phyloP scores from a whole-genome alignment of 2,797 vertebrate genomes.

The Tapirus indicus region DNA sequence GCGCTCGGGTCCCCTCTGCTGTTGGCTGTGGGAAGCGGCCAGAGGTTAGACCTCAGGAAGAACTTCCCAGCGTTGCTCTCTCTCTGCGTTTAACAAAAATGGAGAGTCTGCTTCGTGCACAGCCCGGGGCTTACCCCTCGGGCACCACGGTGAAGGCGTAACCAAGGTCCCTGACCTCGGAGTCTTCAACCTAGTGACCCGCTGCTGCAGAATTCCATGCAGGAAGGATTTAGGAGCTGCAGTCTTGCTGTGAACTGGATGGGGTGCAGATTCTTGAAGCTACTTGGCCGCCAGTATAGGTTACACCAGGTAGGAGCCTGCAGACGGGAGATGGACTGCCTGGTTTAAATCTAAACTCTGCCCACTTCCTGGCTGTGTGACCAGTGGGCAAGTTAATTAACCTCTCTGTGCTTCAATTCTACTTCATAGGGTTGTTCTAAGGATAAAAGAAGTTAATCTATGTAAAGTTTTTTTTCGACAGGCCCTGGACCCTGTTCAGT shows the following conservation, averaged over 20 bases:
- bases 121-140: background rate
- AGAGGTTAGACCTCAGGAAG: background rate
- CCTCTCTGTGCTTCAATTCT: background rate
- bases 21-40: background rate
- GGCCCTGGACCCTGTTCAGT: background rate
- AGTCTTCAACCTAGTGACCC: background rate
- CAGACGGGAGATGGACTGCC: background rate
- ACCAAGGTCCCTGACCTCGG: background rate
- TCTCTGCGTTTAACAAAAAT: background rate
- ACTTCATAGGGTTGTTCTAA: background rate
- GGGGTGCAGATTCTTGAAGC: background rate
- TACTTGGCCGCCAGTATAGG: background rate
- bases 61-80: background rate
- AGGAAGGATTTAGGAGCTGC: background rate
- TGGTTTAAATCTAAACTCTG: background rate
- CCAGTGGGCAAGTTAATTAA: background rate
- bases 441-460: conserved; percentile 13
- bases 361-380: background rate
- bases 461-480: background rate
- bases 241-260: background rate
- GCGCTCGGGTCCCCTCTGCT: background rate
- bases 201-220: background rate
- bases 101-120: background rate
- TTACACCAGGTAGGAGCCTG: background rate
- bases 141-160: background rate